A percentile compares a stretch with the other conserved stretches of the same genome.
Evolutionary conservation across 1,140 invertebrate genomes (phyloP).

Genomic region (Drosophila teissieri): DNA sequence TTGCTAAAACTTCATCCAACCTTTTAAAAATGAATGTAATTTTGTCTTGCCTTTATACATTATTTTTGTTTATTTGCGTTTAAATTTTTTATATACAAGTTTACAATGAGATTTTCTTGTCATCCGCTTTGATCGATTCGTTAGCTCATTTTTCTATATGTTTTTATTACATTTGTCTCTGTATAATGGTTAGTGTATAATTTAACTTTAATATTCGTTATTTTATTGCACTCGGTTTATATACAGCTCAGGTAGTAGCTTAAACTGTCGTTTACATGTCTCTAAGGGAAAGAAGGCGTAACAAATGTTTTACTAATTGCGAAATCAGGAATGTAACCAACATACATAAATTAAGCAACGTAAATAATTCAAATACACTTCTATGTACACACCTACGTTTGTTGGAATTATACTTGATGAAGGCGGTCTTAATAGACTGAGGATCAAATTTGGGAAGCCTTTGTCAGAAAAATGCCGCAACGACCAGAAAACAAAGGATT

Average conservation of each 20-base stretch:
- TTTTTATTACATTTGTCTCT: conserved; percentile 32
- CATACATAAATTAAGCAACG: neutral
- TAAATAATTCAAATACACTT: conserved; percentile 28
- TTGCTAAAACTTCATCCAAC: neutral
- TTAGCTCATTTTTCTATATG: conserved; percentile 55
- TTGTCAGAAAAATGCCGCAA: conserved; percentile 39
- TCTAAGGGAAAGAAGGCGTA: neutral
- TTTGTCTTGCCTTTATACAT: conserved; percentile 51
- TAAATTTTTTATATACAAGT: conserved; percentile 79
- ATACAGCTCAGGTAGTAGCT: conserved; percentile 47
- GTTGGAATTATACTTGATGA: conserved; percentile 3
- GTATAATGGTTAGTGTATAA: conserved; percentile 45
- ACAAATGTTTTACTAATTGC: neutral
- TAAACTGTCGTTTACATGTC: neutral
- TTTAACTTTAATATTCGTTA: conserved; percentile 54
- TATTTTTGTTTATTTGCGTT: conserved; percentile 73
- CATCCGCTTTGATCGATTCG: conserved; percentile 40
- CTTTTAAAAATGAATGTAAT: no score
- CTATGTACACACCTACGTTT: conserved; percentile 29
- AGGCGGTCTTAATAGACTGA: conserved; percentile 20
- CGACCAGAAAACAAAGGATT: conserved; percentile 21
- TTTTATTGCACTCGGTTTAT: conserved; percentile 63
- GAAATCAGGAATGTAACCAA: neutral
- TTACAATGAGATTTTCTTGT: conserved; percentile 67
- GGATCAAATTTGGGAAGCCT: conserved; percentile 18